These are phyloP conservation scores for Orientallactaga sibirica DNA, from an alignment of 2,797 vertebrate species.

Conservation along the genomic window DNA sequence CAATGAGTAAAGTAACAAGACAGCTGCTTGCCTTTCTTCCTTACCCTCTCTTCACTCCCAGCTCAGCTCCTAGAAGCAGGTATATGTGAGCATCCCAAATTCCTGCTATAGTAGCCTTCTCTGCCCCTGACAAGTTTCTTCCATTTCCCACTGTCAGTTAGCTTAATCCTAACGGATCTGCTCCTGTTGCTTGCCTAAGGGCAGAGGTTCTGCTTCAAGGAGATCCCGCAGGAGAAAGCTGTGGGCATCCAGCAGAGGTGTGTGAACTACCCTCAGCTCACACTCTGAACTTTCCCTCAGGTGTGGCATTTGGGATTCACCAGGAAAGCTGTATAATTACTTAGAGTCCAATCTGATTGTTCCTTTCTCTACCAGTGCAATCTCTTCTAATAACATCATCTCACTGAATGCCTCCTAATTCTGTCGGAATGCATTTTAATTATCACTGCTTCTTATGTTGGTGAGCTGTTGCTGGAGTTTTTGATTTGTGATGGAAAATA, in stretches of 20 bases:
- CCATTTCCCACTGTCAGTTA: neutral
- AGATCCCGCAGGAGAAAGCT: neutral
- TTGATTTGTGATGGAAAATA: constrained; percentile 81
- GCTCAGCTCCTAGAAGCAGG: neutral
- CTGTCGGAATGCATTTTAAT: constrained; percentile 81
- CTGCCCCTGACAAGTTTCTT: constrained; percentile 9
- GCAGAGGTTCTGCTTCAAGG: neutral
- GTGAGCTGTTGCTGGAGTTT: constrained; percentile 71
- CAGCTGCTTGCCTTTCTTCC: no score
- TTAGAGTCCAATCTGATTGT: constrained; percentile 65
- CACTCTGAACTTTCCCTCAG: constrained; percentile 53
- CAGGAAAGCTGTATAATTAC: constrained; percentile 66
- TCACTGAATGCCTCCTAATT: constrained; percentile 76
- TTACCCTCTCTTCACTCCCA: no score
- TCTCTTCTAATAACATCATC: constrained; percentile 75
- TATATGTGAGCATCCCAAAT: neutral
- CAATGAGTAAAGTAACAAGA: no score
- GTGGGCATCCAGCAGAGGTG: neutral
- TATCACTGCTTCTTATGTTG: constrained; percentile 74
- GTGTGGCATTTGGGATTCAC: constrained; percentile 61
- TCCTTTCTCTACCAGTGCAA: constrained; percentile 70
- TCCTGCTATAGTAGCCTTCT: neutral
- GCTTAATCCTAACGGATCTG: neutral
- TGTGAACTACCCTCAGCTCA: neutral
- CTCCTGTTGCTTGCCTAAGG: constrained; percentile 16